Conservation (phyloP, 2,113 vertebrate genomes). For the Cygnus buccinator region DNA sequence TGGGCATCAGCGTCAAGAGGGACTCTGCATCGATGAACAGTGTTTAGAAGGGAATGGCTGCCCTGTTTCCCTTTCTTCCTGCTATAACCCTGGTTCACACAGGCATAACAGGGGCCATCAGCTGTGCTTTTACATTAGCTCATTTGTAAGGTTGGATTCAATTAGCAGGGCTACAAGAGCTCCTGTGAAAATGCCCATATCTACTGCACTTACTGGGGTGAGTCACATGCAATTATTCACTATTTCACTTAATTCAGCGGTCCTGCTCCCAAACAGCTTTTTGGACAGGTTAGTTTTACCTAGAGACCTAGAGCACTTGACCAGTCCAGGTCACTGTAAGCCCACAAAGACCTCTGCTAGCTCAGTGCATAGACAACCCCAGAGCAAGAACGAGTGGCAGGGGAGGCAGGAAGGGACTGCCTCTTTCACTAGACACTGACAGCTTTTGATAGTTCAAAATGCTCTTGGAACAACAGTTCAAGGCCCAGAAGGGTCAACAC, state of each 20-base stretch:
- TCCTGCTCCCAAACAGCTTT: background rate
- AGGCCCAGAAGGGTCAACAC: background rate
- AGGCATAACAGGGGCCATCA: background rate
- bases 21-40: accelerated
- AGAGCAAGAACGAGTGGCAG: background rate
- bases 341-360: background rate
- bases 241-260: background rate
- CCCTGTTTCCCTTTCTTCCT: background rate
- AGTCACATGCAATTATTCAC: background rate
- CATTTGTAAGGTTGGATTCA: background rate
- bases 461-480: background rate
- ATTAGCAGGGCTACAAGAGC: background rate
- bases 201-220: background rate
- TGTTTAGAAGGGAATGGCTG: background rate
- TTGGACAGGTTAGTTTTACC: background rate
- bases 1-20: accelerated
- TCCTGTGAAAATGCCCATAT: background rate
- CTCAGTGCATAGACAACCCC: background rate
- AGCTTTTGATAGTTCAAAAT: background rate
- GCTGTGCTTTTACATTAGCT: background rate
- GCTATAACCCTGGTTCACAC: background rate
- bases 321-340: background rate
- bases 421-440: background rate
- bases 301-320: background rate
- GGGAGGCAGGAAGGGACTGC: background rate